Conservation (phyloP, 1,140 invertebrate genomes). For the Zaprionus kolodkinae region DNA sequence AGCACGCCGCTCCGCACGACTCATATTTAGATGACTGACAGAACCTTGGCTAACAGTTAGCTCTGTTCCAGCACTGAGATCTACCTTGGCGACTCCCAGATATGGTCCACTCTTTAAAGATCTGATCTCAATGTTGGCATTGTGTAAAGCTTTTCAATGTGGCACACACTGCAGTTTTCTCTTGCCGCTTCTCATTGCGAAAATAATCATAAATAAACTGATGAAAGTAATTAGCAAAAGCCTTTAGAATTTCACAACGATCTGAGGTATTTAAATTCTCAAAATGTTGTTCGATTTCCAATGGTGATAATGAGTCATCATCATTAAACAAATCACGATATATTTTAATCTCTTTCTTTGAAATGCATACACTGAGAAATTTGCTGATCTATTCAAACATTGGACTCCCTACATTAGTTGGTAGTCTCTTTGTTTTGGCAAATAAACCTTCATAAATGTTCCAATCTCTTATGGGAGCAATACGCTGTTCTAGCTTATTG, state of each 20-base stretch:
- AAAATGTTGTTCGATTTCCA: slow-evolving; percentile 12
- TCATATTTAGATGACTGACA: background rate
- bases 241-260: slow-evolving; percentile 31
- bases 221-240: slow-evolving; percentile 27
- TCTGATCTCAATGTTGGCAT: slow-evolving; percentile 39
- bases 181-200: slow-evolving; percentile 25
- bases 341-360: slow-evolving; percentile 5
- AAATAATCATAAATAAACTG: slow-evolving; percentile 45
- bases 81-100: slow-evolving; percentile 21
- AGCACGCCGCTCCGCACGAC: background rate
- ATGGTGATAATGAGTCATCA: background rate
- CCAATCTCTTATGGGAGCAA: background rate
- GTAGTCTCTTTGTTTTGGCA: background rate
- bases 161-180: slow-evolving; percentile 34
- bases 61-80: slow-evolving; percentile 29
- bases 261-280: slow-evolving; percentile 32
- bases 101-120: slow-evolving; percentile 4
- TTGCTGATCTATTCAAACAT: slow-evolving; percentile 31
- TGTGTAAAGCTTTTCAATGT: slow-evolving; percentile 25
- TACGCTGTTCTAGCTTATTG: slow-evolving; percentile 7
- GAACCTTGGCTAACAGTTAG: slow-evolving; percentile 27
- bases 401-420: slow-evolving; percentile 6
- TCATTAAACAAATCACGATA: slow-evolving; percentile 12
- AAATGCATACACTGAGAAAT: slow-evolving; percentile 27
- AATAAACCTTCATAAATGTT: background rate